Evolutionary conservation across 2,888 invertebrate genomes (phyloP), one percentile per base, ranked within the genome.

Genomic region (Lissocephala sabroskyi): DNA sequence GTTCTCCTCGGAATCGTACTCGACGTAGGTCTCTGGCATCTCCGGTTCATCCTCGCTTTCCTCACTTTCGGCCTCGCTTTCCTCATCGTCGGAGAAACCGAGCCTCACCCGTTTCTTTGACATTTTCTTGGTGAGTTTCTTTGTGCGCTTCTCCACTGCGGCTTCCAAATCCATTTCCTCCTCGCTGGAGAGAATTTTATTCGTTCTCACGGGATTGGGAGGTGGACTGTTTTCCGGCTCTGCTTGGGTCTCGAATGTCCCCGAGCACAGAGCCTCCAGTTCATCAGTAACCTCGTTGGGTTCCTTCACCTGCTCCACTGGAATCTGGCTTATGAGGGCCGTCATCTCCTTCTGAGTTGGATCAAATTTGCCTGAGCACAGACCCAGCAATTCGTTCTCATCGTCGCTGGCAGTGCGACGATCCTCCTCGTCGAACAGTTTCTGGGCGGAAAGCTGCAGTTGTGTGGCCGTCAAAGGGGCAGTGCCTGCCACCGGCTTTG

Each of bases 321-420:
- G 82, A 44, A 80, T 79, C 58, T 82, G 82, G 39, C 81, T 82
- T 17, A 82, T 81, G 0, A 80, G 39, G 3, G 75, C 55, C 1
- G 56, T 23, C 1, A 46, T 32, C 2, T 58, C 49, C 10, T 73
- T 67, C 50, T 80, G 76, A 0, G 82, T 66, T 5, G 85, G 86
- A 56, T 86, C 87, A 68, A 89, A 89, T 51, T 87, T 85, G 1
- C 89, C 89, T 3, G 89, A 89, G 61, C 89, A 89, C 10, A 89
- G 68, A 3, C 84, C 87, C 36, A 87, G 63, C 3, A 89, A 68
- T 61, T 87, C 87, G 51, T 86, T 86, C 30, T 87, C 86, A 9
- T 76, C 74, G 45, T 78, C 76, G 33, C 64, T 65, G 2, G 62
- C 59, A 6, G 67, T 67, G 30, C 61, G 65, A 0, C 56, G 37